Conservation (phyloP, 1,140 invertebrate genomes). For the Mactra quadrangularis region DNA sequence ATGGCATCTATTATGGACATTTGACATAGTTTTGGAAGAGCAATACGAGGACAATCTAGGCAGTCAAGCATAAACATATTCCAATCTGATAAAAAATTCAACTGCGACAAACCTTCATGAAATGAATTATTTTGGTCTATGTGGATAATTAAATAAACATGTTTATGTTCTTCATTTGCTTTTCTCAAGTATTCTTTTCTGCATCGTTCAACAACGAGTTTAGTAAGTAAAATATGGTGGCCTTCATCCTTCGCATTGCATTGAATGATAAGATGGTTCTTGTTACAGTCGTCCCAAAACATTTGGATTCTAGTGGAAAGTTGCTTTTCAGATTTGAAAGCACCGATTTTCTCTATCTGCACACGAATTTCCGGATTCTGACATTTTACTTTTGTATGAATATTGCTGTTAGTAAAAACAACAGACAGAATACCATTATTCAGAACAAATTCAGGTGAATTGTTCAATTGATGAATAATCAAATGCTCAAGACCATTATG, state of each 20-base stretch:
- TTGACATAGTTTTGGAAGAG: constrained; percentile 36
- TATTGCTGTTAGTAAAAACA: constrained; percentile 64
- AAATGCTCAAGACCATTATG: constrained; percentile 63
- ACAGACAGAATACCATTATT: constrained; percentile 21
- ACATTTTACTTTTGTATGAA: constrained; percentile 38
- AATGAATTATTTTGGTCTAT: constrained; percentile 31
- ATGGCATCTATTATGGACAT: constrained; percentile 52
- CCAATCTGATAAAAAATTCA: constrained; percentile 70
- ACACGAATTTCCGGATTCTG: background rate
- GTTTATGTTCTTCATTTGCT: constrained; percentile 4
- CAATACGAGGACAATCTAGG: constrained; percentile 48
- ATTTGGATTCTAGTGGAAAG: constrained; percentile 58
- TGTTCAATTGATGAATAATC: background rate
- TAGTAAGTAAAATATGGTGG: constrained; percentile 65
- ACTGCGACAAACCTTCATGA: constrained; percentile 25
- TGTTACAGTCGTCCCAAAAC: constrained; percentile 62
- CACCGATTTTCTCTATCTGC: constrained; percentile 62
- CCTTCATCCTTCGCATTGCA: constrained; percentile 63
- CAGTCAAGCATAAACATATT: constrained; percentile 64
- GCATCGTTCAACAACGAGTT: constrained; percentile 62
- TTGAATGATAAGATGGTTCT: constrained; percentile 60
- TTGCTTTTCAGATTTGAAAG: constrained; percentile 73
- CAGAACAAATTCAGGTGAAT: background rate
- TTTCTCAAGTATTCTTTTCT: constrained; percentile 1
- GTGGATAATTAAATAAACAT: constrained; percentile 66